A percentile compares a stretch with the other conserved stretches of the same genome.
Conservation (phyloP, 2,888 invertebrate species). For the Phalera bucephala region DNA sequence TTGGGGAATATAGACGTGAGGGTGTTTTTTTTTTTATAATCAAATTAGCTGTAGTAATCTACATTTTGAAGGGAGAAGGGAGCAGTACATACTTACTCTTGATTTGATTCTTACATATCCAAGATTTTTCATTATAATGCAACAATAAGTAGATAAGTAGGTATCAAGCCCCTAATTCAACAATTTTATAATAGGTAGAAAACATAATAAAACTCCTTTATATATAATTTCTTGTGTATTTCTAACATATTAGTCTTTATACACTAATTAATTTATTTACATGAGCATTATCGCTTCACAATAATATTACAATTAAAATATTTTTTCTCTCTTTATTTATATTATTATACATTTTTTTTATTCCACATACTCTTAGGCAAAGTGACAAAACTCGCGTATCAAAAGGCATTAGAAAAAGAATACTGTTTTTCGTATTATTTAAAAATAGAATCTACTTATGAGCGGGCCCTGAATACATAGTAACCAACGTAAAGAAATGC, state of each 20-base stretch:
- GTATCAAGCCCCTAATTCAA: too few relatives aligned
- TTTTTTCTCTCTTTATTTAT: conserved; percentile 74
- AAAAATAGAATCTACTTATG: conserved; percentile 33
- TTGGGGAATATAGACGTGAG: too few relatives aligned
- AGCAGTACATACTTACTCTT: too few relatives aligned
- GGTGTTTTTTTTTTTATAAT: too few relatives aligned
- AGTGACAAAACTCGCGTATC: conserved; percentile 64
- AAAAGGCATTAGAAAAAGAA: conserved; percentile 41
- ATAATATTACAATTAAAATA: conserved; percentile 79
- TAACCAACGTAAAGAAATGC: too few relatives aligned
- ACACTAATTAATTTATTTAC: conserved; percentile 79
- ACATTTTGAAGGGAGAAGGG: too few relatives aligned
- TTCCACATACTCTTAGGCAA: conserved; percentile 69
- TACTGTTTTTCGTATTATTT: conserved; percentile 33
- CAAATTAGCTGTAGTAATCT: too few relatives aligned
- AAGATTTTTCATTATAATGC: too few relatives aligned
- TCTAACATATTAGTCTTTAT: conserved; percentile 79
- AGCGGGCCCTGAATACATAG: conserved; percentile 35
- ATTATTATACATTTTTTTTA: conserved; percentile 70
- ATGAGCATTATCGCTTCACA: conserved; percentile 80
- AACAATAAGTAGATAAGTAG: too few relatives aligned
- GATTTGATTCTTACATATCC: too few relatives aligned
- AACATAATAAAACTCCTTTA: conserved; percentile 35
- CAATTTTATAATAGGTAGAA: too few relatives aligned
- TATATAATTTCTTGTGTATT: conserved; percentile 68